Evolutionary conservation across 2,888 invertebrate genomes (phyloP).

Genomic region (Baronia brevicornis): DNA sequence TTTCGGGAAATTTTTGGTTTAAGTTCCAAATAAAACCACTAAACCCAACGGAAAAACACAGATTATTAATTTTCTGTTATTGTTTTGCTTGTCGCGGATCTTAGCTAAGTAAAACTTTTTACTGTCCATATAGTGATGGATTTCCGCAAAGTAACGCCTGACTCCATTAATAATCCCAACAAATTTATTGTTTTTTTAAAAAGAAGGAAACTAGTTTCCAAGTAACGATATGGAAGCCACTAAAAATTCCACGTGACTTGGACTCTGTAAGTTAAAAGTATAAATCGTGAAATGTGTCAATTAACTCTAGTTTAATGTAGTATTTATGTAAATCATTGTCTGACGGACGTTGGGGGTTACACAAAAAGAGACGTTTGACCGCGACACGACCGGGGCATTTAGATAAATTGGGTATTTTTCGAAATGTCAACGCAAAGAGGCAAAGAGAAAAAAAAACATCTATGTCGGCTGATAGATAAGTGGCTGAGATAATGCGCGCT

Average conservation of each 20-base stretch:
- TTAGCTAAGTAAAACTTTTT: too few relatives aligned
- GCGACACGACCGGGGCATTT: conserved; percentile 39
- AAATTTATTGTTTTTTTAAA: conserved; percentile 31
- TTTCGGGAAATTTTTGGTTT: too few relatives aligned
- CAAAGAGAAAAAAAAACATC: conserved; percentile 20
- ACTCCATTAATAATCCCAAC: too few relatives aligned
- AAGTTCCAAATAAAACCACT: too few relatives aligned
- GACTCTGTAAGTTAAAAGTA: conserved; percentile 45
- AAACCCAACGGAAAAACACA: too few relatives aligned
- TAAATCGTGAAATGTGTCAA: conserved; percentile 73
- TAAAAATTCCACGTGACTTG: conserved; percentile 46
- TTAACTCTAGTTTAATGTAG: conserved; percentile 69
- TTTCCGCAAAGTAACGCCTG: too few relatives aligned
- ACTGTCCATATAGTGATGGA: too few relatives aligned
- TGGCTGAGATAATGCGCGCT: conserved; percentile 11
- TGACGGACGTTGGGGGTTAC: conserved; percentile 49
- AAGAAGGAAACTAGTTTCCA: conserved; percentile 34
- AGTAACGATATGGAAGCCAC: conserved; percentile 33
- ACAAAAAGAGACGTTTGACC: conserved; percentile 49
- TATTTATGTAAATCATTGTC: conserved; percentile 65
- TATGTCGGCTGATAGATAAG: conserved; percentile 18
- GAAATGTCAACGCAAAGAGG: conserved; percentile 35
- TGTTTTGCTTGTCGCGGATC: too few relatives aligned
- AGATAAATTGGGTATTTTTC: conserved; percentile 39
- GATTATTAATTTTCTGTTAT: too few relatives aligned